These are phyloP conservation scores for Parazoanthus darwini DNA, from an alignment of 92 coral and sea anemone genomes.

Conservation along the genomic window DNA sequence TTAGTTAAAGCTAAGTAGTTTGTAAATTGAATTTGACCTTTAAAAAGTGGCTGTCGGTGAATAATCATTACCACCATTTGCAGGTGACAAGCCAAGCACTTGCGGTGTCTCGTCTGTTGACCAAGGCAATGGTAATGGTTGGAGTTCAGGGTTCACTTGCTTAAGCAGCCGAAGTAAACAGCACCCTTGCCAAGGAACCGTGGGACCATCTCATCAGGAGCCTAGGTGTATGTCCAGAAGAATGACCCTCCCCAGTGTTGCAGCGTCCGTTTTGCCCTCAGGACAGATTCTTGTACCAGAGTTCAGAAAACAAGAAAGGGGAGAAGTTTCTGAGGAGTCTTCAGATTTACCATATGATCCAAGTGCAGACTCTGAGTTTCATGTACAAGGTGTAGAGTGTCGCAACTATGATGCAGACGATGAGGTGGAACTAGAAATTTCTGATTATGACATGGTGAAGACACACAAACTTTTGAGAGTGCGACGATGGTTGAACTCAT, in stretches of 20 bases:
- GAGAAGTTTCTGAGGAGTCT: background rate
- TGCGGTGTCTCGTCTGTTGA: background rate
- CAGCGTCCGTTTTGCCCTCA: conserved; percentile 80
- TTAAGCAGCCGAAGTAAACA: background rate
- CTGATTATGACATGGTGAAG: conserved; percentile 71
- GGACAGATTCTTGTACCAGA: conserved; percentile 58
- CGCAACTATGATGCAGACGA: conserved; percentile 82
- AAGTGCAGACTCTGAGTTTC: conserved; percentile 11
- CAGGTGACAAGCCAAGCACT: background rate
- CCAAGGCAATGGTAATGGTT: conserved; percentile 68
- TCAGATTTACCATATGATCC: background rate
- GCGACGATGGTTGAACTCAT: conserved; percentile 70
- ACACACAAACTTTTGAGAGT: conserved; percentile 57
- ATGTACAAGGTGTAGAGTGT: conserved; percentile 30
- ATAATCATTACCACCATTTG: background rate
- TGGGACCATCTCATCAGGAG: conserved; percentile 26
- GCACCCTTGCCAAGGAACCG: background rate
- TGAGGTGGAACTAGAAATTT: conserved; percentile 60
- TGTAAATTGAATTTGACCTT: too few relatives aligned
- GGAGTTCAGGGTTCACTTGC: conserved; percentile 77
- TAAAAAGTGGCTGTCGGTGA: background rate
- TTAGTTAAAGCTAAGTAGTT: too few relatives aligned
- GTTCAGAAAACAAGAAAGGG: background rate
- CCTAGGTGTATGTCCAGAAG: conserved; percentile 41
- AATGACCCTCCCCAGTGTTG: conserved; percentile 48